These are phyloP conservation scores for Oxyruncus cristatus DNA, from an alignment of 2,113 vertebrate species.

Conservation along the genomic window DNA sequence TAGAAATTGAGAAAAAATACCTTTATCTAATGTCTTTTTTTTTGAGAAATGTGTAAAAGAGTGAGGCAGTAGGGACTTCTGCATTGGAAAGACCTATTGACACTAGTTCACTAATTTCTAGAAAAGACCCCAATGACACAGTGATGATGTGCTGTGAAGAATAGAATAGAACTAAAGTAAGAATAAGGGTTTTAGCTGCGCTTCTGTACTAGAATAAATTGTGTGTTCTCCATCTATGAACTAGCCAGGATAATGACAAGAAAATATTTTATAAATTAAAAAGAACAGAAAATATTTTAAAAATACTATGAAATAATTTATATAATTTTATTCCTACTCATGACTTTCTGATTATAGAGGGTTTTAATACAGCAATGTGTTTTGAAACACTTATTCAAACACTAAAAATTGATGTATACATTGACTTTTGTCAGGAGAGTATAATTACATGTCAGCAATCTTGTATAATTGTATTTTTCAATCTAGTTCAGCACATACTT, in stretches of 20 bases:
- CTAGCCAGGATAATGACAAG: not conserved
- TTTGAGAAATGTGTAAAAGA: not conserved
- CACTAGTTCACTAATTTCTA: not conserved
- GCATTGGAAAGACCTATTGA: not conserved
- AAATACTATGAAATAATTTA: not conserved
- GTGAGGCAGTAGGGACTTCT: not conserved
- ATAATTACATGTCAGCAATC: conserved; percentile 48
- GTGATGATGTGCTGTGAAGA: not conserved
- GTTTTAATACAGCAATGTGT: not conserved
- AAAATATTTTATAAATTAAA: not conserved
- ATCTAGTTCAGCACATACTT: not conserved
- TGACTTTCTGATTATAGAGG: not conserved
- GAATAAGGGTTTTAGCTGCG: not conserved
- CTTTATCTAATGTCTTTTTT: not conserved
- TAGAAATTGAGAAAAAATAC: accelerated
- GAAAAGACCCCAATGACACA: not conserved
- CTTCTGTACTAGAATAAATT: not conserved
- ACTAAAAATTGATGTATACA: conserved; percentile 39
- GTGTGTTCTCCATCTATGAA: not conserved
- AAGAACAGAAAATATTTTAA: not conserved
- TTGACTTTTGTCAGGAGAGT: conserved; percentile 35
- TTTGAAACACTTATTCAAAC: conserved; percentile 30
- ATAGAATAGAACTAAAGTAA: not conserved
- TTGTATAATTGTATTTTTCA: conserved; percentile 45
- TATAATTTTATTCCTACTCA: not conserved